Base-by-base conservation (phyloP, 2,113 vertebrate species). In the Paratilapia polleni region DNA sequence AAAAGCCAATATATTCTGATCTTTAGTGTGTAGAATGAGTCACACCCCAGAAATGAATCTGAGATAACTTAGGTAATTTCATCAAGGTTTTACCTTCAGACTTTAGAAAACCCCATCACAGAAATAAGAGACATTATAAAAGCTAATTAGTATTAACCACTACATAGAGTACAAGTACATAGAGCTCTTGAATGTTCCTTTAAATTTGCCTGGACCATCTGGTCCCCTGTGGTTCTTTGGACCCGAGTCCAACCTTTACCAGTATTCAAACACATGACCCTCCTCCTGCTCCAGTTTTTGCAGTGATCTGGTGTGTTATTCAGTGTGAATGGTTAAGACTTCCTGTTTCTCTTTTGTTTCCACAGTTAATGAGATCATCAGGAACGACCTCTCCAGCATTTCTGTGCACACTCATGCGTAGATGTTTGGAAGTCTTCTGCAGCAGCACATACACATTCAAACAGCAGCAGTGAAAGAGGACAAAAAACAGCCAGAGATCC, bases 311-410 rank as follows among this genome's bases (percentile, higher is more conserved):
- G 36, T 13, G 24, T 63, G 31, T 41, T 61, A 58, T 43, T 22
- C 9, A 12, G 1, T 34, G 66, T 52, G 22, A 80, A 24, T 15
- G 20, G 26, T 73, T 88, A 93, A 56, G 14, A 87, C 31, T 24
- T 8, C 5, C 64, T 66, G 8, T 28, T 36, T 83, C 78, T 94
- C 86, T 91, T 78, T 94, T 95, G 89, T 96, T 92, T 96, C 94
- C 93, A 59, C 97, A 99, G 98, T 99, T 95, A 99, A 99, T 83
- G 98, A 99, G 94, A 97, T 99, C 79, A 99, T 99, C 94, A 96
- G 97, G 83, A 99, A 99, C 14, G 98, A 99, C 95, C 97, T 99
- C 85, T 99, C 97, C 95, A 95, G 97, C 95, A 97, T 96, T 89
- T 97, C 91, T 52, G 94, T 96, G 90, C 96, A 97, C 87, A 91